Percentiles rank a stretch among this genome's conserved stretches.
Evolutionary conservation across 1,140 invertebrate genomes (phyloP).

Genomic region (Bombus affinis): DNA sequence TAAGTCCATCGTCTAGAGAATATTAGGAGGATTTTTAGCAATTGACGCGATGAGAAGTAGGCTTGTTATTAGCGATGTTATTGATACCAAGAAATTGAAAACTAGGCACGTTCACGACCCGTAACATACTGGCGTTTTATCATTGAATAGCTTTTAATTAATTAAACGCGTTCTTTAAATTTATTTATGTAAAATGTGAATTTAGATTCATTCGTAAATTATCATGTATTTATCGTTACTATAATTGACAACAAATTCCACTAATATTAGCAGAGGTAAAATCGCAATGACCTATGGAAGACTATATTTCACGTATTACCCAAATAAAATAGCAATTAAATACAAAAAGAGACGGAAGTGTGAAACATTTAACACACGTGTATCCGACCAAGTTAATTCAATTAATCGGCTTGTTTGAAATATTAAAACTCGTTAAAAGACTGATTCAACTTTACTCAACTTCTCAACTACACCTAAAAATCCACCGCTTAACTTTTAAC

Average conservation of each 20-base stretch:
- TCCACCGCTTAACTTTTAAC: not conserved
- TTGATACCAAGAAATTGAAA: not conserved
- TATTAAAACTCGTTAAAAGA: not conserved
- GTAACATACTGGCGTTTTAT: too few relatives aligned
- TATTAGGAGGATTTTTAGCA: not conserved
- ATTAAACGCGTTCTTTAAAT: too few relatives aligned
- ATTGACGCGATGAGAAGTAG: not conserved
- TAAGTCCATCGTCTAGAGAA: constrained; percentile 28
- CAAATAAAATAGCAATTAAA: not conserved
- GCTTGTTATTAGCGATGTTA: not conserved
- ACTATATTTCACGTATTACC: not conserved
- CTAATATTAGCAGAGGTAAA: not conserved
- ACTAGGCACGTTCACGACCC: too few relatives aligned
- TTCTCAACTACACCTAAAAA: not conserved
- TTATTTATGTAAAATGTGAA: too few relatives aligned
- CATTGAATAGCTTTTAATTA: too few relatives aligned
- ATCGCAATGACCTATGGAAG: not conserved
- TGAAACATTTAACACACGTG: not conserved
- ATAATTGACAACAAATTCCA: not conserved
- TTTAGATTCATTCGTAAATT: too few relatives aligned
- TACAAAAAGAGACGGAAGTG: not conserved
- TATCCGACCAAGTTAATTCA: not conserved
- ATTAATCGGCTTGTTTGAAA: not conserved
- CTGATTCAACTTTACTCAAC: not conserved
- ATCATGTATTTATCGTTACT: too few relatives aligned